Evolutionary conservation across 37 sponge, comb jelly and placozoan species (phyloP), one percentile per base, ranked within the genome.

Genomic region (Petrosia ficiformis): DNA sequence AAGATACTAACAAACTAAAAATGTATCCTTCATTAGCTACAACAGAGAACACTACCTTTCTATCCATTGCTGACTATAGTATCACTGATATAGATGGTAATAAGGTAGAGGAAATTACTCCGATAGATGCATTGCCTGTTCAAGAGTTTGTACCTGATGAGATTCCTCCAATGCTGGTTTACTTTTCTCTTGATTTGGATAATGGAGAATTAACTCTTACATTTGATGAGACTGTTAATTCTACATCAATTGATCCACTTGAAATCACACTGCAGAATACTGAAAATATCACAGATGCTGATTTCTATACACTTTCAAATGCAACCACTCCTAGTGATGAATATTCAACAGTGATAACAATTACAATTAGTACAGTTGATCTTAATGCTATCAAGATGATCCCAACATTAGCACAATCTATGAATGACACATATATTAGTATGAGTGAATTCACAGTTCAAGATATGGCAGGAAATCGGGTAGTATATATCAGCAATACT

Each of bases 171-270:
- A 10, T 57, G 24, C 58, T 95, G 73, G 39, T 68, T 24, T 26
- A 29, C 21, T 92, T 95, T 57, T 67, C 75, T 11, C 83, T 84
- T 42, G 83, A 91, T 74, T 67, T 83, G 4, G 85, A 89, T 77
- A 33, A 22, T 11, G 96, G 89, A 33, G 57, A 57, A 10, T 63
- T 95, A 25, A 48, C 60, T 22, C 68, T 92, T 1, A 80, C 77
- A 16, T 95, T 95, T 65, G 74, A 72, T 82, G 96, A 95, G 68
- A 85, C 92, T 22, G 75, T 95, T 1, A 72, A 89, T 67, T 71
- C 76, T 30, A 39, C 35, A 6, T 76, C 93, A n/a, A 52, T 88
- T 31, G 60, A 77, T 26, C 44, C 75, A 8, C 66, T 75, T 35
- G 42, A 78, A 39, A 52, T 92, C 21, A 76, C 57, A 42, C 40